Percentiles rank a stretch among this genome's conserved stretches.
These are phyloP conservation scores for Nautilus pompilius DNA, from an alignment of 1,140 invertebrate species.

Conservation along the genomic window DNA sequence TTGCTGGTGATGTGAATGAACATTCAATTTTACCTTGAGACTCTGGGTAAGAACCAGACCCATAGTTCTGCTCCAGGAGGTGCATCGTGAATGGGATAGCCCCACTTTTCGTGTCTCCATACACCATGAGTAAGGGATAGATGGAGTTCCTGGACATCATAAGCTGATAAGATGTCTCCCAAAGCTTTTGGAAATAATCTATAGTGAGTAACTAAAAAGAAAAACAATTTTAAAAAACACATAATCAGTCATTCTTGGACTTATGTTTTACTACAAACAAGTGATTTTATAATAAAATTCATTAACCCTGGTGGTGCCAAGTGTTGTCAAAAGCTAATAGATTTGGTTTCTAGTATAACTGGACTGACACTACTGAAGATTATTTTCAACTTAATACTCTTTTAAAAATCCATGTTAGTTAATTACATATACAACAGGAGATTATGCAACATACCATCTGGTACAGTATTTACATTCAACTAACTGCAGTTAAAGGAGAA, in stretches of 20 bases:
- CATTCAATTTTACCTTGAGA: conserved; percentile 56
- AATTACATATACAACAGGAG: too few relatives aligned
- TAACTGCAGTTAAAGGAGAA: too few relatives aligned
- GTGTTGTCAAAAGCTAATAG: background rate
- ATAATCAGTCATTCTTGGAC: background rate
- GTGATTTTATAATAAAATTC: background rate
- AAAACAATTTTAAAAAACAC: too few relatives aligned
- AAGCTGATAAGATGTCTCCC: conserved; percentile 81
- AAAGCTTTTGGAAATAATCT: conserved; percentile 86
- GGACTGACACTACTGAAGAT: too few relatives aligned
- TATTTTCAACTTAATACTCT: too few relatives aligned
- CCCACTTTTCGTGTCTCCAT: conserved; percentile 91
- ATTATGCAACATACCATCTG: too few relatives aligned
- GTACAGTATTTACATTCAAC: too few relatives aligned
- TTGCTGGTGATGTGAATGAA: too few relatives aligned
- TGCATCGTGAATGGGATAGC: conserved; percentile 79
- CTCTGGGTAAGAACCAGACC: conserved; percentile 78
- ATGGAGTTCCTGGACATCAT: conserved; percentile 86
- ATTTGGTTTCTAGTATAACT: background rate
- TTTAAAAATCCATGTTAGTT: too few relatives aligned
- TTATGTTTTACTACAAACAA: background rate
- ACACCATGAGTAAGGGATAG: conserved; percentile 86
- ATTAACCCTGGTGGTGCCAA: background rate
- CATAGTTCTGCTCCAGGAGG: conserved; percentile 89
- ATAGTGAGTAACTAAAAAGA: conserved; percentile 62